Conservation (phyloP, 2,113 vertebrate species). For the Uropsilus gracilis region DNA sequence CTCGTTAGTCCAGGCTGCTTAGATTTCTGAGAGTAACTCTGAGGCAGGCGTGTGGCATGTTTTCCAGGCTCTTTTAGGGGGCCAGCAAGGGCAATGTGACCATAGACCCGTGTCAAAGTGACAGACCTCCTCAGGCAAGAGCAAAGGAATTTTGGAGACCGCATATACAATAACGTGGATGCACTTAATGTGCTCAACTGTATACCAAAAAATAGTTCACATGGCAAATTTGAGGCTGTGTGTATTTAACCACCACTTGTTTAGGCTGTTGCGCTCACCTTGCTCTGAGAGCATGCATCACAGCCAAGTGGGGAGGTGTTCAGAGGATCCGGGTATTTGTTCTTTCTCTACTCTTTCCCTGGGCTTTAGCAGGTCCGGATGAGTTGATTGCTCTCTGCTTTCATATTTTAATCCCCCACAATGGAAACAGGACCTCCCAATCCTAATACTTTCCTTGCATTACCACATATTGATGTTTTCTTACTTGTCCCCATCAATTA, state of each 20-base stretch:
- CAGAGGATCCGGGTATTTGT: neutral
- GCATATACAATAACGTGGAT: neutral
- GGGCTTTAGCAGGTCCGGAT: neutral
- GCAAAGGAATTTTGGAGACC: neutral
- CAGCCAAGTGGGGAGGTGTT: neutral
- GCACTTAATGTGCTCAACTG: neutral
- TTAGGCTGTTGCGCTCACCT: neutral
- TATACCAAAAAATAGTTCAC: neutral
- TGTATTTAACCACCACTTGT: neutral
- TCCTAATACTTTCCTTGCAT: conserved; percentile 38
- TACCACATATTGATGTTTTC: neutral
- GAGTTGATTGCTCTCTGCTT: conserved; percentile 33
- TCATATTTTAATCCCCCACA: conserved; percentile 43
- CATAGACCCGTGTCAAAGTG: too few relatives aligned
- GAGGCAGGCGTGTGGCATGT: too few relatives aligned
- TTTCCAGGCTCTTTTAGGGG: too few relatives aligned
- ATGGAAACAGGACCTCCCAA: neutral
- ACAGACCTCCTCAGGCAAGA: neutral
- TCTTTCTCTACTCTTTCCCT: neutral
- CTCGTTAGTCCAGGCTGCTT: too few relatives aligned
- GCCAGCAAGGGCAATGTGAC: too few relatives aligned
- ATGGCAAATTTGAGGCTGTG: neutral
- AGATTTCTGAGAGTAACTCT: too few relatives aligned
- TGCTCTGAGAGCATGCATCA: neutral
- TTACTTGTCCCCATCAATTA: neutral